phyloP scores from a whole-genome alignment of 2,113 vertebrate genomes.

The Tragelaphus scriptus region DNA sequence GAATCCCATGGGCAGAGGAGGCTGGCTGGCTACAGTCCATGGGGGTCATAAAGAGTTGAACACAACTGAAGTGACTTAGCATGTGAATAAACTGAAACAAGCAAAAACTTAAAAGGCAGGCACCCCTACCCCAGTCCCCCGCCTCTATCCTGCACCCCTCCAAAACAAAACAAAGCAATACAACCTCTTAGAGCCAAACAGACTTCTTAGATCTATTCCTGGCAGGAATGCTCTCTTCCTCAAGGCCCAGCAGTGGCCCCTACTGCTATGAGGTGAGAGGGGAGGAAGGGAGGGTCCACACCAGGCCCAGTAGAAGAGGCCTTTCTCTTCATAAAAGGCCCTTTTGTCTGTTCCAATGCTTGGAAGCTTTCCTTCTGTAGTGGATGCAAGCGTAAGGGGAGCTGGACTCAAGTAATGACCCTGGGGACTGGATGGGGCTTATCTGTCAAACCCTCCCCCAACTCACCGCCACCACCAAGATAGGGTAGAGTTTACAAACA shows the following conservation, averaged over 20 bases:
- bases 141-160: not conserved
- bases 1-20: not conserved
- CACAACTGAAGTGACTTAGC: not conserved
- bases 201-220: not conserved
- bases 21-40: not conserved
- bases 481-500: not conserved
- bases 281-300: too few species aligned
- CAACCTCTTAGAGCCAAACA: not conserved
- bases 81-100: not conserved
- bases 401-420: not conserved
- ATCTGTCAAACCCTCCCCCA: not conserved
- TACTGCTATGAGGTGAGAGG: not conserved
- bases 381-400: not conserved
- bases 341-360: not conserved
- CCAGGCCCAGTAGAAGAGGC: not conserved
- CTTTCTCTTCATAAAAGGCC: not conserved
- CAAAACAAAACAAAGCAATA: not conserved
- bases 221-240: not conserved
- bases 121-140: not conserved
- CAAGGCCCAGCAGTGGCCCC: not conserved
- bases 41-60: not conserved
- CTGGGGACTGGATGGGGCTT: not conserved
- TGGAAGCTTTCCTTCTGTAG: not conserved
- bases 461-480: not conserved
- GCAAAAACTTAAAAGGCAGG: not conserved